Base-by-base conservation (phyloP, 2,797 vertebrate species). In the Pampus argenteus region DNA sequence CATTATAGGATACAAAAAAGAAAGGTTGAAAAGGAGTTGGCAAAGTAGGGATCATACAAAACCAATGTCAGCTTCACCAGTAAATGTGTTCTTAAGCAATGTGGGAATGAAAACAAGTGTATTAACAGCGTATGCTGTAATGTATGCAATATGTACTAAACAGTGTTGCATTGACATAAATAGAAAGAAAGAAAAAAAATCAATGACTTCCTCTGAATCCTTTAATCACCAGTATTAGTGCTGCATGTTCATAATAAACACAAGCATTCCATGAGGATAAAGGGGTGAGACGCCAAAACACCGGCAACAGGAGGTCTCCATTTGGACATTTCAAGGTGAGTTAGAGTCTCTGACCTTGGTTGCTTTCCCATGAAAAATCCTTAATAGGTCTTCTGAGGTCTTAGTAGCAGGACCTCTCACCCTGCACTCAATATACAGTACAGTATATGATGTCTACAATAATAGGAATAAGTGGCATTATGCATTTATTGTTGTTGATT, bases 291-390 rank as follows among this genome's bases (percentile, higher is more conserved):
- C 17, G 26, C 66, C 58, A 47, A 81, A 82, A 84, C 15, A 11
- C 26, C 38, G 22, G 61, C 42, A 86, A 90, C 87, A 90, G 84
- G 70, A 87, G 83, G 82, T 79, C 85, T 86, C 66, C 72, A 88
- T 89, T 90, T 85, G 68, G 78, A 78, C 76, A 79, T 87, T 91
- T 92, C 88, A 91, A 91, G 90, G 91, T 88, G 73, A 80, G 66
- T 92, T 90, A 87, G 63, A 72, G 75, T 36, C 45, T 29, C 59
- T 81, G 82, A 89, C 77, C 81, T 78, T 49, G 4, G 45, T 67
- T 52, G 29, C 74, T 83, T 91, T 92, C 89, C 81, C 86, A 90
- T 83, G 88, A 84, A 83, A 59, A 70, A 9, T 51, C 28, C 49
- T 50, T 66, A 45, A 63, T 74, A 58, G 40, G 34, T 67, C 31